phyloP scores from a whole-genome alignment of 2,888 invertebrate species.

The Coremacera marginata region DNA sequence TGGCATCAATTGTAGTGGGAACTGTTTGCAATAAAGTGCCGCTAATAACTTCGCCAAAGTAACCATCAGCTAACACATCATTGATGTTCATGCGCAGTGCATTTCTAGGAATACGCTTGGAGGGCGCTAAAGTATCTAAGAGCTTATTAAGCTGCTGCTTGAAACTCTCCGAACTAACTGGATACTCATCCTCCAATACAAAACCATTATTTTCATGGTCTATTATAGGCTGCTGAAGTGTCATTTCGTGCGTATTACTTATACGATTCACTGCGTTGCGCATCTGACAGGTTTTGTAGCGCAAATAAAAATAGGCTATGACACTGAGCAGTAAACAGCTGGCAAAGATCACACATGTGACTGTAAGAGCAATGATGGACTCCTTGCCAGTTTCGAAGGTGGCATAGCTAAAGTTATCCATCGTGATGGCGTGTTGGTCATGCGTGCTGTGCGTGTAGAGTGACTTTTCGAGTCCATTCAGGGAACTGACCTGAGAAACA shows the following conservation, averaged over 20 bases:
- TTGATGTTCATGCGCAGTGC: conserved; percentile 79
- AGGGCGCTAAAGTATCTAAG: conserved; percentile 71
- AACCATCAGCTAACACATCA: conserved; percentile 79
- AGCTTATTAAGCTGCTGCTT: conserved; percentile 82
- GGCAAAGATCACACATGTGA: conserved; percentile 80
- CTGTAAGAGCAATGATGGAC: conserved; percentile 69
- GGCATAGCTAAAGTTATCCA: conserved; percentile 60
- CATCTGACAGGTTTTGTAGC: conserved; percentile 66
- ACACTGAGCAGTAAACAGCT: conserved; percentile 74
- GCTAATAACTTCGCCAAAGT: conserved; percentile 82
- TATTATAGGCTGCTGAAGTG: conserved; percentile 82
- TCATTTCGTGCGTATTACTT: conserved; percentile 76
- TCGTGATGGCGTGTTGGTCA: conserved; percentile 61
- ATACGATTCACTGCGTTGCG: conserved; percentile 45
- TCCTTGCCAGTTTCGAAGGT: conserved; percentile 61
- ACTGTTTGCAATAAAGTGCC: conserved; percentile 73
- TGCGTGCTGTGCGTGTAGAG: conserved; percentile 75
- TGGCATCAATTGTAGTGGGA: conserved; percentile 39
- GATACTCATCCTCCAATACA: conserved; percentile 81
- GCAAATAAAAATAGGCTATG: conserved; percentile 71
- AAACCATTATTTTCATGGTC: conserved; percentile 85
- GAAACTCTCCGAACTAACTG: conserved; percentile 73
- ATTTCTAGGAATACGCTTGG: conserved; percentile 74
- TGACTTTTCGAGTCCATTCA: conserved; percentile 75
- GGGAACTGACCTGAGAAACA: conserved; percentile 64